Evolutionary conservation across 2,797 vertebrate species (phyloP), one percentile per base, ranked within the genome.

Genomic region (Fistularia commersonii): DNA sequence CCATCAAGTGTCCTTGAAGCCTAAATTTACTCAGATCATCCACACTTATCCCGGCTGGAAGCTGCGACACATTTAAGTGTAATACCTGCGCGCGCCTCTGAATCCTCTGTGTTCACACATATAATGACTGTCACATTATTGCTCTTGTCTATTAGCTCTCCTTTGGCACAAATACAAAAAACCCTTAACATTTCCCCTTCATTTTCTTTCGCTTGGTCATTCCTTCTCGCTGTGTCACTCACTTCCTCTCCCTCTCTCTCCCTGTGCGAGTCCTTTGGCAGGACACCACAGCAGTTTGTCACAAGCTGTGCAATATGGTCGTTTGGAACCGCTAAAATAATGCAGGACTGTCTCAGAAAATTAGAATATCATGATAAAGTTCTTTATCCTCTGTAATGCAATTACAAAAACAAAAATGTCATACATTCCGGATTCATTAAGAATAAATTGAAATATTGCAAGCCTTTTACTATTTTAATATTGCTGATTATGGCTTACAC

Each of bases 1-100:
- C 81, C 80, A 81, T 86, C 84, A 84, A 85, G 66, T 66, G 85
- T 86, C 85, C 84, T 88, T 87, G 84, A 82, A 79, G 71, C 68
- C 58, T 61, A 81, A 82, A 79, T 82, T 64, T 48, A 73, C 76
- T 59, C 46, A 35, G 71, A 82, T 79, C 77, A 52, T 57, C 61
- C 64, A 41, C 72, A 66, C 56, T 53, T 48, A 64, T 78, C 62
- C 63, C 38, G 61, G 57, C 75, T 58, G 55, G 23, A 61, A 51
- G 58, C 56, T 41, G 47, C 14, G 63, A 63, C 72, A 51, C 69
- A 44, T 77, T 69, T 61, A 72, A 72, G 53, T 51, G 45, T 10
- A 56, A 69, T 51, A 56, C 41, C 49, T 54, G 51, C n/a, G 5
- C 48, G 41, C 12, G 36, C 23, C 9, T 11, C 41, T 33, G 23